A percentile compares a stretch with the other conserved stretches of the same genome.
phyloP scores from a whole-genome alignment of 1,140 invertebrate genomes.

The Mesaphorura yosii region DNA sequence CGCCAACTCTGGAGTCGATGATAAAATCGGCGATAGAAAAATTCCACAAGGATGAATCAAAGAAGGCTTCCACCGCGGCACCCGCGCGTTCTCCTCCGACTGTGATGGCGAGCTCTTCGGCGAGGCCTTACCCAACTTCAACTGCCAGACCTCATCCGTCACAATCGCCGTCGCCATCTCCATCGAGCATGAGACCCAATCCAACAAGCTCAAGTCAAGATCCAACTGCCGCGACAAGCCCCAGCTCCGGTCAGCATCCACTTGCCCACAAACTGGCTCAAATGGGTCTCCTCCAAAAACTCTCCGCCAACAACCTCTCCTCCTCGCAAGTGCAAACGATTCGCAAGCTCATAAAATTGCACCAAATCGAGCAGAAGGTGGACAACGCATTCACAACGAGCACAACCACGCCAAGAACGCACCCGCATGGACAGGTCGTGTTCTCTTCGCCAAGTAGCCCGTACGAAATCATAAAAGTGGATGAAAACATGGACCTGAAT shows the following conservation, averaged over 20 bases:
- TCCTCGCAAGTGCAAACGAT: conserved; percentile 24
- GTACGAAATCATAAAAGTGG: not conserved
- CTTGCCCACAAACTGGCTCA: conserved; percentile 2
- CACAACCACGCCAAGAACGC: not conserved
- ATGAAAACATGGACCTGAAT: not conserved
- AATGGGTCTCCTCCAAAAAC: conserved; percentile 5
- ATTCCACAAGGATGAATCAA: too few species aligned
- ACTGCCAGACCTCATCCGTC: too few species aligned
- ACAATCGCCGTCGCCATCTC: too few species aligned
- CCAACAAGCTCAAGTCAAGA: too few species aligned
- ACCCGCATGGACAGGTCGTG: not conserved
- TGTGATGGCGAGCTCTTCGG: too few species aligned
- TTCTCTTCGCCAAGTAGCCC: not conserved
- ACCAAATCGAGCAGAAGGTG: conserved; percentile 24
- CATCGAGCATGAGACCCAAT: not conserved
- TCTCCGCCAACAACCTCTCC: conserved; percentile 16
- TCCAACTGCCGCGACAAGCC: not conserved
- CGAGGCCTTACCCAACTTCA: too few species aligned
- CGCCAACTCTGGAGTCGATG: too few species aligned
- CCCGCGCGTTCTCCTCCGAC: too few species aligned
- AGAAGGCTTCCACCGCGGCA: too few species aligned
- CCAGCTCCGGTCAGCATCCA: not conserved
- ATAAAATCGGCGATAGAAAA: too few species aligned
- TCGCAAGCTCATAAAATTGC: conserved; percentile 24
- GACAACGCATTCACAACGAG: not conserved